Evolutionary conservation across 2,888 invertebrate species (phyloP).

Genomic region (Criorhina ranunculi): DNA sequence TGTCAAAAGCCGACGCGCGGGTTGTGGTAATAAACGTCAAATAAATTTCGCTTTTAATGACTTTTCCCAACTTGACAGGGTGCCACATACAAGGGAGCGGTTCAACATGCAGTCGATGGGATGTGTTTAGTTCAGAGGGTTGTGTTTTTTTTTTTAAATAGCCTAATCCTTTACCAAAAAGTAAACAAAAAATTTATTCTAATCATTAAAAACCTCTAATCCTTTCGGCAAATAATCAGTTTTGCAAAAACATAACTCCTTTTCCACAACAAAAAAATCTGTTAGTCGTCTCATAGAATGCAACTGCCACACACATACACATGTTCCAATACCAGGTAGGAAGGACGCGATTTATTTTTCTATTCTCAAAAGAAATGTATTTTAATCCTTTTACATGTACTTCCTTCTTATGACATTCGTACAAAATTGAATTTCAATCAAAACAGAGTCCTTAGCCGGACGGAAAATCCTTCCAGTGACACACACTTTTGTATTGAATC

Average conservation of each 20-base stretch:
- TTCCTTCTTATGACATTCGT: conserved; percentile 43
- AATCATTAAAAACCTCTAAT: conserved; percentile 64
- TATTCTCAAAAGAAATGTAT: conserved; percentile 27
- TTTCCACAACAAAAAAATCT: conserved; percentile 68
- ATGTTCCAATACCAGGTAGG: conserved; percentile 46
- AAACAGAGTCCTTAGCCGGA: conserved; percentile 50
- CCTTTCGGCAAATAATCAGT: conserved; percentile 70
- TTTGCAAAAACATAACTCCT: conserved; percentile 68
- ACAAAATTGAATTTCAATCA: conserved; percentile 65
- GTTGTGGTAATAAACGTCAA: conserved; percentile 65
- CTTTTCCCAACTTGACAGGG: conserved; percentile 57
- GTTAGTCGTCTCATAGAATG: conserved; percentile 58
- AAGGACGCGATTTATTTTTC: not conserved
- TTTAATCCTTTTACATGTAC: conserved; percentile 60
- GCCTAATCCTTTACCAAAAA: conserved; percentile 45
- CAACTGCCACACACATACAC: not conserved
- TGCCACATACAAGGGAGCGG: conserved; percentile 16
- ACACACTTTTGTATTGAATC: conserved; percentile 12
- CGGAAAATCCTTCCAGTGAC: conserved; percentile 58
- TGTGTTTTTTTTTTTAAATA: conserved; percentile 29
- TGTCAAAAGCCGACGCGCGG: conserved; percentile 25
- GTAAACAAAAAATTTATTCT: conserved; percentile 40
- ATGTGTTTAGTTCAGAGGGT: conserved; percentile 13
- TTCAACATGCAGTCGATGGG: conserved; percentile 18
- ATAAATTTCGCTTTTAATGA: conserved; percentile 69